These are phyloP conservation scores for Pelobates fuscus DNA, from an alignment of 2,113 vertebrate genomes.

Conservation along the genomic window DNA sequence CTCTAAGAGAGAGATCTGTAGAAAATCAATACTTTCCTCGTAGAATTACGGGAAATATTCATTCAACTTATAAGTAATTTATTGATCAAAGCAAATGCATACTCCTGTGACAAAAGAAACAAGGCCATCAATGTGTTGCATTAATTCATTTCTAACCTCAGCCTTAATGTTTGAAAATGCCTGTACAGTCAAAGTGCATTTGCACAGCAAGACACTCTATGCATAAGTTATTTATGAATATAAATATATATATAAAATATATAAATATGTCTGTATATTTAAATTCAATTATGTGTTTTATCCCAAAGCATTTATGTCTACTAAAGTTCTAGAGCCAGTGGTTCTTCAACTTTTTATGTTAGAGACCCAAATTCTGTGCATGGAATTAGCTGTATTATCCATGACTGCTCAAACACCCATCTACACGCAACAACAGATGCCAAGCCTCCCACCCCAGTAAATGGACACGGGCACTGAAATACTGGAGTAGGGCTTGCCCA, in stretches of 20 bases:
- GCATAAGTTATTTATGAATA: constrained; percentile 28
- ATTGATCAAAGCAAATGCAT: constrained; percentile 33
- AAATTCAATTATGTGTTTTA: constrained; percentile 15
- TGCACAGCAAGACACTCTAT: constrained; percentile 12
- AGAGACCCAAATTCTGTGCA: no score
- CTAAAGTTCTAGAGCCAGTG: neutral
- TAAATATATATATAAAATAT: neutral
- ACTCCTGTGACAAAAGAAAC: constrained; percentile 7
- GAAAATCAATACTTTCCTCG: constrained; percentile 36
- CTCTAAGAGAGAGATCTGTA: constrained; percentile 20
- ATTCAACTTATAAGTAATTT: constrained; percentile 33
- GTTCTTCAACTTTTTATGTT: no score
- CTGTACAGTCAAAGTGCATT: constrained; percentile 29
- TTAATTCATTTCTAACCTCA: constrained; percentile 13
- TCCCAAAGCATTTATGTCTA: constrained; percentile 1
- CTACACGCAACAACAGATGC: no score
- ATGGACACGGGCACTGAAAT: no score
- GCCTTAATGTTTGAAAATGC: constrained; percentile 10
- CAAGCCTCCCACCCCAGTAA: no score
- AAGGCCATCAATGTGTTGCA: constrained; percentile 11
- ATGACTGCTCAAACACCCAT: no score
- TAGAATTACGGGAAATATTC: constrained; percentile 31
- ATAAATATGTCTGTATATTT: constrained; percentile 4
- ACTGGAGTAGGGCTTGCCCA: no score
- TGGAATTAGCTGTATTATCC: no score